Conservation (phyloP, 2,113 vertebrate genomes). For the Anarhynchus alexandrinus region DNA sequence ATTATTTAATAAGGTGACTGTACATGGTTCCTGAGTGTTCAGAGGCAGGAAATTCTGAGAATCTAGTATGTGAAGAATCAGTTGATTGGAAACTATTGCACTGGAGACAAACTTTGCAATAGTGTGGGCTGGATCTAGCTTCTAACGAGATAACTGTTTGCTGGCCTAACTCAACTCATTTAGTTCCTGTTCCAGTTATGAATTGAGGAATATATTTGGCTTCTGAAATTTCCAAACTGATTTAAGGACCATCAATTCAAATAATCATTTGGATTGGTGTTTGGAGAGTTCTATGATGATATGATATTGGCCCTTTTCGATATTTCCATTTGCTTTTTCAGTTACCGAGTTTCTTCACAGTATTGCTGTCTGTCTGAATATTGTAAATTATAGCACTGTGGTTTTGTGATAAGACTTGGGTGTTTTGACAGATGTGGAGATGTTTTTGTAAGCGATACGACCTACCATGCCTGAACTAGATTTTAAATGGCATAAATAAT, state of each 20-base stretch:
- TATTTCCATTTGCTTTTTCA: slow-evolving; percentile 1
- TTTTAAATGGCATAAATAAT: background rate
- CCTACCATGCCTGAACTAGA: background rate
- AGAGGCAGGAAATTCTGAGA: background rate
- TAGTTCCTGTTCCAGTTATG: background rate
- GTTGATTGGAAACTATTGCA: background rate
- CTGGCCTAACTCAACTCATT: background rate
- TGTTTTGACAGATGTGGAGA: background rate
- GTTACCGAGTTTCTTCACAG: background rate
- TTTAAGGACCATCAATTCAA: background rate
- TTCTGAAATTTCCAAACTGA: background rate
- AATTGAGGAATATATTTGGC: background rate
- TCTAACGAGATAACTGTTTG: background rate
- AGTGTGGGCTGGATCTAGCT: background rate
- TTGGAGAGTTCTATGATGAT: background rate
- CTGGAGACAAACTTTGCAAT: background rate
- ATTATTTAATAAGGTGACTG: background rate
- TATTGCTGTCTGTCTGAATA: background rate
- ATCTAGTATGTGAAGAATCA: background rate
- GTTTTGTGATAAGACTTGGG: background rate
- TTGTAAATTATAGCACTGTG: background rate
- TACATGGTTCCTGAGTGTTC: background rate
- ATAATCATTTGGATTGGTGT: background rate
- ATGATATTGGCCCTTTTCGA: background rate
- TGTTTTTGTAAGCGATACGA: background rate